Base-by-base conservation (phyloP, 2,888 invertebrate species). In the Hydriomena furcata region DNA sequence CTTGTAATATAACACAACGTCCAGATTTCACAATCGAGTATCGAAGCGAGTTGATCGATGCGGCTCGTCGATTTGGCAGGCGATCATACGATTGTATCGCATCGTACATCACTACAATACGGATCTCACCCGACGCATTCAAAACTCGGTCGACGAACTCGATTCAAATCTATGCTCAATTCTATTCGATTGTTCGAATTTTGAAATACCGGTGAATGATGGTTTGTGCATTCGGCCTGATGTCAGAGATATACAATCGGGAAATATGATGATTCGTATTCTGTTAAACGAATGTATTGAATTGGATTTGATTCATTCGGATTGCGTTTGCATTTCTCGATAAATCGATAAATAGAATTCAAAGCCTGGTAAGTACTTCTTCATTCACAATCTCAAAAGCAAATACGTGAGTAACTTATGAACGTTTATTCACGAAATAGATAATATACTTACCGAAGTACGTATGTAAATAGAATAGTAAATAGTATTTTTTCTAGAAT, bases 51-150 rank as follows among this genome's bases (percentile, higher is more conserved):
- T 35, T 66, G 66, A 65, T 67, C 65, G 66, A 65, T 55, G 52
- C 58, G 59, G 58, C 58, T 55, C 55, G 55, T 66, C 66, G 67
- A 67, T 66, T 77, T 79, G 79, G 79, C 76, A 75, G 60, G 58
- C 68, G 74, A 73, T 74, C 76, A 69, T 71, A 73, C 67, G 50
- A 52, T 56, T 52, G 62, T 54, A 54, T 58, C 55, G 57, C 64
- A 65, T 21, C 32, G 44, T 51, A 51, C 57, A 53, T 53, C 53
- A 51, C 50, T 53, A 66, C 71, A 46, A 65, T 63, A 70, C 69
- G 48, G 48, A 55, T 57, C 48, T 56, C 55, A 57, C 58, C 23
- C 52, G 60, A 52, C 41, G 52, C 32, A 43, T 47, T 52, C 52
- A 43, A 52, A 52, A 47, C 43, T 46, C 45, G 40, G 47, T 41